These are phyloP conservation scores for Rhinichthys osculus DNA, from an alignment of 2,797 vertebrate genomes.

Conservation along the genomic window DNA sequence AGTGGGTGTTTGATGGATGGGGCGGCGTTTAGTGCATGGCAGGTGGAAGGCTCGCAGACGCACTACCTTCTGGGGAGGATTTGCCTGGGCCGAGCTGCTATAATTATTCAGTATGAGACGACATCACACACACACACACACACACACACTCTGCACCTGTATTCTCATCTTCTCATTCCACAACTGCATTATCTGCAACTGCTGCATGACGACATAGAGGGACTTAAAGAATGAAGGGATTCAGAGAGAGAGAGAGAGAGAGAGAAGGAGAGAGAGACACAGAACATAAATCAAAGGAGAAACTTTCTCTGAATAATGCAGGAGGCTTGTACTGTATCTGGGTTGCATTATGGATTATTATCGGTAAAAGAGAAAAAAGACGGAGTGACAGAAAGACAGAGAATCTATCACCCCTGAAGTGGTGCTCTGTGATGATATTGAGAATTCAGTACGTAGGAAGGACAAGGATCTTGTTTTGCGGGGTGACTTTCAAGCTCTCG, in stretches of 20 bases:
- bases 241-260: constrained; percentile 42
- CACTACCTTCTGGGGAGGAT: constrained; percentile 94
- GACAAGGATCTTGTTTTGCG: constrained; percentile 55
- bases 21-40: constrained; percentile 97
- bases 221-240: constrained; percentile 48
- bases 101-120: constrained; percentile 98
- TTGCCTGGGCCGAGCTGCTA: constrained; percentile 88
- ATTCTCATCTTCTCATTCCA: constrained; percentile 57
- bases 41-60: constrained; percentile 94
- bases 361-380: constrained; percentile 62
- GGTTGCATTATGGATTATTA: constrained; percentile 66
- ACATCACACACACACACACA: constrained; percentile 62
- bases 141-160: constrained; percentile 56
- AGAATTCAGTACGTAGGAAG: constrained; percentile 54
- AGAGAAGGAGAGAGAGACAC: constrained; percentile 39
- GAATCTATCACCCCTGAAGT: constrained; percentile 59
- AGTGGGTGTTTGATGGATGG: constrained; percentile 99
- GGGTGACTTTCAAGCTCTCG: constrained; percentile 45
- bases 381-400: constrained; percentile 59
- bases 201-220: constrained; percentile 58
- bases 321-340: constrained; percentile 60
- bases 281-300: constrained; percentile 66
- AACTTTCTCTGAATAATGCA: constrained; percentile 67
- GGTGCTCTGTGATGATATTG: constrained; percentile 55
- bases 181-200: constrained; percentile 60